Evolutionary conservation across 2,113 vertebrate genomes (phyloP).

Genomic region (Antechinus stuartii): DNA sequence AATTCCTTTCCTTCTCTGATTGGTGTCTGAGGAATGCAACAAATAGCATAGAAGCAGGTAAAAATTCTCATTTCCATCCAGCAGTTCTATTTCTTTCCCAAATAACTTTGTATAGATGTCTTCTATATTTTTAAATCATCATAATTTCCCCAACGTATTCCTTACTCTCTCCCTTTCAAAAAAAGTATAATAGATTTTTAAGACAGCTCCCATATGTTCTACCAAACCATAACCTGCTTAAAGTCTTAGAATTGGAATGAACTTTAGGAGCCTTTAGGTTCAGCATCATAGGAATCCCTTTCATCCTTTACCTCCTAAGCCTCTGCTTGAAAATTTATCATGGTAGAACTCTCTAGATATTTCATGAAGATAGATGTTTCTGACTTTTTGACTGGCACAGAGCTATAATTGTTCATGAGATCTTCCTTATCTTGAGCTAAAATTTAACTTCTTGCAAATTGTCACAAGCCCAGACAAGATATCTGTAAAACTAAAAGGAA

Average conservation of each 20-base stretch:
- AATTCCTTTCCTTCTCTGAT: not conserved
- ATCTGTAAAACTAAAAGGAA: not conserved
- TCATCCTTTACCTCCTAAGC: not conserved
- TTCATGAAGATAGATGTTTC: not conserved
- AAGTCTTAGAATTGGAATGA: not conserved
- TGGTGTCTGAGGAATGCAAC: not conserved
- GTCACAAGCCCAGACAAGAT: not conserved
- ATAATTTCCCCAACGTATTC: not conserved
- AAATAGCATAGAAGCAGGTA: too few relatives aligned
- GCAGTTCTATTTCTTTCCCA: too few relatives aligned
- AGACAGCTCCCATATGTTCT: not conserved
- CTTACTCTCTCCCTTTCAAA: not conserved
- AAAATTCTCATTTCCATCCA: too few relatives aligned
- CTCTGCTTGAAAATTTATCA: not conserved
- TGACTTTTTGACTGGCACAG: not conserved
- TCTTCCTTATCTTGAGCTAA: conserved; percentile 38
- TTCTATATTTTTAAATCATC: not conserved
- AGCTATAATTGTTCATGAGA: not conserved
- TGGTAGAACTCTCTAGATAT: not conserved
- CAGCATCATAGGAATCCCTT: not conserved
- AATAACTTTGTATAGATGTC: not conserved
- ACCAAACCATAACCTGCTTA: not conserved
- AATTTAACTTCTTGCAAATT: conserved; percentile 21
- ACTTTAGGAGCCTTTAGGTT: not conserved
- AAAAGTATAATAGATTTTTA: not conserved